Evolutionary conservation across 2,113 vertebrate genomes (phyloP).

Genomic region (Alosa alosa): DNA sequence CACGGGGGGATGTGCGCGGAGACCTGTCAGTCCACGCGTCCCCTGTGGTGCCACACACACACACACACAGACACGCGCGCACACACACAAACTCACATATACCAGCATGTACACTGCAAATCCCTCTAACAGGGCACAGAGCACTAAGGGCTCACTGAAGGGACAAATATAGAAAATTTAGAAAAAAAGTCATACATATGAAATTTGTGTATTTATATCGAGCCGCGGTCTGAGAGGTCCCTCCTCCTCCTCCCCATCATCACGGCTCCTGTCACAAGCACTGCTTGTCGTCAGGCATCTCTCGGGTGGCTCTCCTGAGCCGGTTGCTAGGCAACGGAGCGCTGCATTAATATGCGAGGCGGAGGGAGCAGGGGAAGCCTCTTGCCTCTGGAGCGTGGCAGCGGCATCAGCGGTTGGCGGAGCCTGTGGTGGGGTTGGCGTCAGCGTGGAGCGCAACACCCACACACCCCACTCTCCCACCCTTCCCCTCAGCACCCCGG

Average conservation of each 20-base stretch:
- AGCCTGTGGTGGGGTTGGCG: constrained; percentile 19
- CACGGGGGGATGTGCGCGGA: background rate
- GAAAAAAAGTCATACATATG: background rate
- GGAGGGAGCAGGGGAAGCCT: constrained; percentile 76
- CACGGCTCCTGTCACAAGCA: constrained; percentile 64
- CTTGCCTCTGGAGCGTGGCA: constrained; percentile 61
- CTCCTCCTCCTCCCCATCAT: constrained; percentile 44
- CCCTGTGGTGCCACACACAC: background rate
- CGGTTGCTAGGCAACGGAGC: constrained; percentile 84
- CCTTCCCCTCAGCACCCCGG: background rate
- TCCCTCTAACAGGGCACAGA: background rate
- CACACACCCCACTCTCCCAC: constrained; percentile 37
- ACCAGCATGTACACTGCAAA: background rate
- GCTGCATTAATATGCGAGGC: constrained; percentile 83
- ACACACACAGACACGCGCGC: background rate
- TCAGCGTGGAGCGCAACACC: constrained; percentile 56
- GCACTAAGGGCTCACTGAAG: background rate
- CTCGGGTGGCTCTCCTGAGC: constrained; percentile 76
- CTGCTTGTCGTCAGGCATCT: constrained; percentile 58
- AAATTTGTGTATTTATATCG: background rate
- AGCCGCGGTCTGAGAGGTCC: background rate
- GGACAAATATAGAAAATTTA: background rate
- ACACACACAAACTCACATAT: background rate
- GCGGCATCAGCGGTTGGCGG: constrained; percentile 26
- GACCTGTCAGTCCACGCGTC: background rate